Evolutionary conservation across 1,140 invertebrate species (phyloP).

Genomic region (Drosophila sp.): DNA sequence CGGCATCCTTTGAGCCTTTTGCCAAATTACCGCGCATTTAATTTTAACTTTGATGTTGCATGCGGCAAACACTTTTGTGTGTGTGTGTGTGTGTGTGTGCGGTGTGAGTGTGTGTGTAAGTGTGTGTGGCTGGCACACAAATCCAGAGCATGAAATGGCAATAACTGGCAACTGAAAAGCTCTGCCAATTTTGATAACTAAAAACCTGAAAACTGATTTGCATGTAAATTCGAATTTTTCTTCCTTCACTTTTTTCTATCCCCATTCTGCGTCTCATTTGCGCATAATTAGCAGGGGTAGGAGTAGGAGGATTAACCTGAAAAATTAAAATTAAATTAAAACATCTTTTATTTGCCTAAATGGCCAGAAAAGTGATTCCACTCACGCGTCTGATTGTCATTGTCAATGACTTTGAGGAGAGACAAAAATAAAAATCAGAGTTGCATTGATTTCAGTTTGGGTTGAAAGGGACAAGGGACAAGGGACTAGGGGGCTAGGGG

Average conservation of each 20-base stretch:
- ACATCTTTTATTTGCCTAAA: background rate
- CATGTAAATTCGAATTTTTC: constrained; percentile 57
- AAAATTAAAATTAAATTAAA: constrained; percentile 22
- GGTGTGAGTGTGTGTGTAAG: constrained; percentile 8
- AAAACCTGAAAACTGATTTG: constrained; percentile 60
- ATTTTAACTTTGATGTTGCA: constrained; percentile 84
- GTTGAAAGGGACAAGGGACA: too few relatives aligned
- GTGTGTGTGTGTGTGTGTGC: constrained; percentile 19
- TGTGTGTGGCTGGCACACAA: constrained; percentile 28
- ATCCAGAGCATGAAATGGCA: constrained; percentile 53
- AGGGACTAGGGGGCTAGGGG: background rate
- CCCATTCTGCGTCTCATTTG: constrained; percentile 35
- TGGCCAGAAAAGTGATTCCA: constrained; percentile 1
- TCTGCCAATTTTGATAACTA: constrained; percentile 7
- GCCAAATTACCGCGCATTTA: constrained; percentile 84
- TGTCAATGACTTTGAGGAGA: background rate
- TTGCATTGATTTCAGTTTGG: constrained; percentile 23
- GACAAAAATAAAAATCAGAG: background rate
- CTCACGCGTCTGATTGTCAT: constrained; percentile 1
- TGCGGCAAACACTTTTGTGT: constrained; percentile 67
- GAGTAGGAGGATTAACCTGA: background rate
- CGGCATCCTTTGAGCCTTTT: constrained; percentile 83
- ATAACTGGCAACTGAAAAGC: constrained; percentile 36
- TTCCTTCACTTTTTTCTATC: background rate
- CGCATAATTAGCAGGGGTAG: constrained; percentile 53